Evolutionary conservation across 1,140 invertebrate genomes (phyloP), one percentile per base, ranked within the genome.

Genomic region (Neuroterus valhalla): DNA sequence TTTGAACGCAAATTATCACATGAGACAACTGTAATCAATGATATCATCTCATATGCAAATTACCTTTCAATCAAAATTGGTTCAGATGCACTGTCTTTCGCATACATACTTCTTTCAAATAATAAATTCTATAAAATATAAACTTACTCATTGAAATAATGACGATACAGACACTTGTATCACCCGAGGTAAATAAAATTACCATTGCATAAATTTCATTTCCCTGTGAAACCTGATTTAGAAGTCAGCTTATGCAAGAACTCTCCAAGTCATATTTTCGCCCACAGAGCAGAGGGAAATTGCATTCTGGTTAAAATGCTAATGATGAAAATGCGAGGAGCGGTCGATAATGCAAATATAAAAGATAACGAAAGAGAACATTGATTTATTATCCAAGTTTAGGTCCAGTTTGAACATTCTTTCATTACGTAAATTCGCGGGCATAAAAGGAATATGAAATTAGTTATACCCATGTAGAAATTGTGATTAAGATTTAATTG

Each of bases 311-410:
- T 26, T 62, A 62, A 31, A 31, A 62, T 31, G 55, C 55, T 62
- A 38, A 62, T 62, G 55, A 62, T 62, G 21, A 62, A 62, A 62
- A 38, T 12, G 15, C 12, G 31, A 62, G 55, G 31, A 62, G 31
- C 55, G 21, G 55, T 62, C 55, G 55, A 62, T 62, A 62, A 62
- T 62, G 55, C 55, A 62, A 62, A 62, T 62, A 62, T 14, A 14
- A 62, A 62, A 62, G 31, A 62, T 31, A 62, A 62, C 21, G 55
- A 38, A 62, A 62, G 31, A 62, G 23, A 62, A 5, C 31, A 38
- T 38, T 38, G 31, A 8, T 8, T 12, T 26, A 62, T 26, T 31
- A 38, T 62, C 23, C 21, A 62, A 62, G n/a, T 62, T 62, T 62
- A 31, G 55, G 55, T 62, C 31, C 55, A 62, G 55, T 15, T 62